Conservation (phyloP, 2,888 invertebrate species). For the Caenorhabditis becei region DNA sequence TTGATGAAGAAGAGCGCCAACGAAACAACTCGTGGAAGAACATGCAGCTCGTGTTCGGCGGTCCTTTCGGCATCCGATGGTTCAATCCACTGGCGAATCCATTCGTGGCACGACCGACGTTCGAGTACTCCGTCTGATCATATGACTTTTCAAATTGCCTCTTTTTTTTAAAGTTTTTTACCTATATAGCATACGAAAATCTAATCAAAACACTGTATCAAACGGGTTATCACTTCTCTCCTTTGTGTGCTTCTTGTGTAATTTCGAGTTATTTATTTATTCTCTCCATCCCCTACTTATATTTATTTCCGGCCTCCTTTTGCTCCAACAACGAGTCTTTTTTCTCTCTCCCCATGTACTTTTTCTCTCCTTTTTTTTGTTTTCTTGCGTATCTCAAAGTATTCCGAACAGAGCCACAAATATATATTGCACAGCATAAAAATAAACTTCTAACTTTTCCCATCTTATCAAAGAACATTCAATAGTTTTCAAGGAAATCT, state of each 20-base stretch:
- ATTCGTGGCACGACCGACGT: conserved; percentile 86
- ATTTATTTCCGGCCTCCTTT: conserved; percentile 1
- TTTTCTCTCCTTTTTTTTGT: not conserved
- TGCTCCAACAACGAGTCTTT: conserved; percentile 14
- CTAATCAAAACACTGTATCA: conserved; percentile 8
- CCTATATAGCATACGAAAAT: not conserved
- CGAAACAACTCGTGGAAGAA: conserved; percentile 69
- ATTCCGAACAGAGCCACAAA: conserved; percentile 3
- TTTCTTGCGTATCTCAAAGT: conserved; percentile 30
- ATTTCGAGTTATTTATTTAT: conserved; percentile 8
- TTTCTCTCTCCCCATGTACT: not conserved
- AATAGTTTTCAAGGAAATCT: conserved; percentile 5
- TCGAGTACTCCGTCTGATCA: conserved; percentile 89
- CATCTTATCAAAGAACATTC: not conserved
- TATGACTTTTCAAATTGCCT: conserved; percentile 12
- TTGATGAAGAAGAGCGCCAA: conserved; percentile 55
- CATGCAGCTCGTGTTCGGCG: conserved; percentile 90
- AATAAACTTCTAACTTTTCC: conserved; percentile 19
- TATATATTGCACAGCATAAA: conserved; percentile 24
- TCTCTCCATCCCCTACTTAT: not conserved
- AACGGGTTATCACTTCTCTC: not conserved
- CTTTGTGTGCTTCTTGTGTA: conserved; percentile 1
- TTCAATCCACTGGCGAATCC: conserved; percentile 93
- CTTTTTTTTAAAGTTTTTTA: conserved; percentile 3
- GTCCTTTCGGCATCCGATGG: conserved; percentile 93